A percentile compares a stretch with the other conserved stretches of the same genome.
Evolutionary conservation across 2,113 vertebrate species (phyloP).

Genomic region (Tenebrosternarchus preto): DNA sequence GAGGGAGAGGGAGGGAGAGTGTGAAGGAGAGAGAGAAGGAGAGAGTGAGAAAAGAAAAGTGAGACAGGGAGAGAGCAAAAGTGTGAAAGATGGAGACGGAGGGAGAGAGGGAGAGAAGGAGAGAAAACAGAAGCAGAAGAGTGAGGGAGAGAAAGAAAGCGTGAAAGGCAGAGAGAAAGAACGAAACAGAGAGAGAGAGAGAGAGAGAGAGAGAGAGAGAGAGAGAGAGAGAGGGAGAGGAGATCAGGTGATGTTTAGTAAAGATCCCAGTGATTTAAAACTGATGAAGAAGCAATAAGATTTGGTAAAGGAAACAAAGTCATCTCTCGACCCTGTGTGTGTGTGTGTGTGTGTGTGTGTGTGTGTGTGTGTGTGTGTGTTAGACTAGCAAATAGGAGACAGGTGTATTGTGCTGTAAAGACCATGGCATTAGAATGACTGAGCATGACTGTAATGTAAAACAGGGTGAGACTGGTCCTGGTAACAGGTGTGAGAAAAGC

Average conservation of each 20-base stretch:
- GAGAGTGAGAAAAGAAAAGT: too few relatives aligned
- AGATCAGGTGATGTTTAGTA: neutral
- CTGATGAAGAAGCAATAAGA: neutral
- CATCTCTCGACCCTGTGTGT: neutral
- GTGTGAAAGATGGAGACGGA: too few relatives aligned
- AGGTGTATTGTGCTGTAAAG: too few relatives aligned
- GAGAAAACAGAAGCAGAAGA: neutral
- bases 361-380: too few relatives aligned
- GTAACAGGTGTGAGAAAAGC: neutral
- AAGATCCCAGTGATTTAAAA: neutral
- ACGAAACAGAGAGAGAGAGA: neutral
- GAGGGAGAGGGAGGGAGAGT: too few relatives aligned
- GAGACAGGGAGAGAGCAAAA: too few relatives aligned
- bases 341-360: constrained; percentile 3
- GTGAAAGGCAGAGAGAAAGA: neutral
- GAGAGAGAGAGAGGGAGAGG: constrained; percentile 16
- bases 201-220: constrained; percentile 23
- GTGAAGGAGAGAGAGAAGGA: too few relatives aligned
- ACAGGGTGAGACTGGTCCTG: too few relatives aligned
- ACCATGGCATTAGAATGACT: too few relatives aligned
- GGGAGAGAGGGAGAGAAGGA: constrained; percentile 19
- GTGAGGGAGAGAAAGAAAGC: constrained; percentile 2
- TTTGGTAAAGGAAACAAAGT: too few relatives aligned
- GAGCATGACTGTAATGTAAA: too few relatives aligned
- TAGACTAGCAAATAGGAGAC: too few relatives aligned